Evolutionary conservation across 2,888 invertebrate genomes (phyloP), one percentile per base, ranked within the genome.

Genomic region (Caenorhabditis sulstoni): DNA sequence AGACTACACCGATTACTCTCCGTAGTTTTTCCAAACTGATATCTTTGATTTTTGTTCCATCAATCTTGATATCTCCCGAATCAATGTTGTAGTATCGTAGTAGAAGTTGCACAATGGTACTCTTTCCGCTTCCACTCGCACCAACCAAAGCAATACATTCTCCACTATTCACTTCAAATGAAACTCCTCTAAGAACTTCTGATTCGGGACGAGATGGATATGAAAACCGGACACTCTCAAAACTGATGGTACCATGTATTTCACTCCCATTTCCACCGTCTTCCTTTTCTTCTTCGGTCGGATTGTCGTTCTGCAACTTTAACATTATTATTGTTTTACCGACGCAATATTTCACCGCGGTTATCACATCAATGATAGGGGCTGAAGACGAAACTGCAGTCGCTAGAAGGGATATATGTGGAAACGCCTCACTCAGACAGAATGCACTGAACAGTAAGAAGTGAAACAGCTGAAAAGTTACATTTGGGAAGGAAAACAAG

Each of bases 11-110:
- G 58, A 91, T 88, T 7, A 87, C 77, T 16, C 87, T 84, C 35
- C 92, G 85, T 44, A 92, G 87, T 90, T 91, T 92, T 16, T 90
- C 90, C 3, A 92, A 81, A 79, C 92, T 92, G 22, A 92, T 81
- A 2, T 90, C 85, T 16, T 87, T 88, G 3, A 92, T 85, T 74
- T 91, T 87, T 1, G 78, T 71, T 1, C 91, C 91, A 86, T 92
- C 92, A n/a, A 92, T 83, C 37, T 82, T 68, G 12, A 91, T 85
- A 88, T 85, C 50, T 66, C 86, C 86, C 9, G 47, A 39, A 16
- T 59, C 52, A 7, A 80, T 77, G 22, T 85, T 76, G 59, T 86
- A 86, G 50, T 81, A 86, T 4, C 82, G 71, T 9, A 86, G 61
- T 0, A 86, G 78, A 0, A 86, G 67, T 65, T 85, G 85, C 3